Evolutionary conservation across 2,113 vertebrate species (phyloP), one percentile per base, ranked within the genome.

Genomic region (Cisticola juncidis): DNA sequence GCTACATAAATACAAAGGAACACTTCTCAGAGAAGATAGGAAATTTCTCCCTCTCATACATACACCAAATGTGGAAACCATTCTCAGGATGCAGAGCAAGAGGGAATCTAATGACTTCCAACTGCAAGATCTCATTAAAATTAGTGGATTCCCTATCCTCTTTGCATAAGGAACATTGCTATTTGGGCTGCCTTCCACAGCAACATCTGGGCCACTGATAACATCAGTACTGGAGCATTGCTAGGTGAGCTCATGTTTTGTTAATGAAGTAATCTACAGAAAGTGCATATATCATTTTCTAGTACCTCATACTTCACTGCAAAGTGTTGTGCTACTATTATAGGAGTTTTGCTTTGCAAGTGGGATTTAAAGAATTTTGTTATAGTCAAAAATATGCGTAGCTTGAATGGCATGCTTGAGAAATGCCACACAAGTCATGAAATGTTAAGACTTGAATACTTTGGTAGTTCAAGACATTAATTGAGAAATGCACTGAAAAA

Each of bases 171-270:
- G 82, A 94, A 50, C 88, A 57, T 88, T 97, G 85, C 90, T 94
- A 9, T 92, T 93, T 96, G 90, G 96, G 90, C 94, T 96, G 90
- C 60, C 86, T 95, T 96, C 93, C 96, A 96, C 92, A 81, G 85
- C 82, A 95, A 95, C 96, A 96, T 96, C 94, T 96, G 88, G 76
- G 85, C 72, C 76, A 86, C 94, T 83, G 94, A 96, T 97, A 96
- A 90, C 36, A 95, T 97, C 95, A 92, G 95, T 93, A 92, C 93
- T 93, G 94, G 64, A 95, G 94, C 94, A 93, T 38, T 96, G 45
- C 90, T 96, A 94, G 96, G 94, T 96, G 96, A 97, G 88, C 96
- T 96, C 93, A 95, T 96, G 96, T 96, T 96, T 95, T 81, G 96
- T 88, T 96, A 96, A 92, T 96, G 94, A 97, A 93, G 92, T 96